A percentile compares a stretch with the other conserved stretches of the same genome.
These are phyloP conservation scores for Drosophila pegasa DNA, from an alignment of 2,888 invertebrate genomes.

Conservation along the genomic window DNA sequence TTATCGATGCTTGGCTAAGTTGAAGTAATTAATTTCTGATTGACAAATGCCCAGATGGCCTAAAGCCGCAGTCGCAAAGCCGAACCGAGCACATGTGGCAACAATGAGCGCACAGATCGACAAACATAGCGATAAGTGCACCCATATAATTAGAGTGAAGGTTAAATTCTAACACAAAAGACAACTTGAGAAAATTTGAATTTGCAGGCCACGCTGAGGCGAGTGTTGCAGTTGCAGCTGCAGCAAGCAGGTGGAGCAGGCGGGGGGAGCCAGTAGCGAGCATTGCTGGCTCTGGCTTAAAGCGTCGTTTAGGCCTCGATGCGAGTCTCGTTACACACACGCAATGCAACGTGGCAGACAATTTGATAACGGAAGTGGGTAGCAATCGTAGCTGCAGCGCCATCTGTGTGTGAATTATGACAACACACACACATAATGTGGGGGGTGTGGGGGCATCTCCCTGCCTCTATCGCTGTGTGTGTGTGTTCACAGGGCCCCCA, in stretches of 20 bases:
- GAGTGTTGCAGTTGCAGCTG: slow-evolving; percentile 38
- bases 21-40: slow-evolving; percentile 16
- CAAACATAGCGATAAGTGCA: slow-evolving; percentile 14
- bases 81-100: slow-evolving; percentile 30
- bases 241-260: background rate
- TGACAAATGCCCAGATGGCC: slow-evolving; percentile 16
- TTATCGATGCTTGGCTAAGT: background rate
- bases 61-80: background rate
- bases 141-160: slow-evolving; percentile 48
- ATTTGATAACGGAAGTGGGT: slow-evolving; percentile 62
- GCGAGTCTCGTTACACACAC: slow-evolving; percentile 64
- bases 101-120: slow-evolving; percentile 29
- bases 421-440: slow-evolving; percentile 13
- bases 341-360: slow-evolving; percentile 54
- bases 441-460: no score
- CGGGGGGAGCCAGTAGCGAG: background rate
- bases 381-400: slow-evolving; percentile 44
- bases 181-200: slow-evolving; percentile 46
- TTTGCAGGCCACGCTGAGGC: slow-evolving; percentile 28
- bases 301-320: slow-evolving; percentile 62
- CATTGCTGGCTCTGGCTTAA: slow-evolving; percentile 12
- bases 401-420: slow-evolving; percentile 58
- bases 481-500: slow-evolving; percentile 61
- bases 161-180: slow-evolving; percentile 26
- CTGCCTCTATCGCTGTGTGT: slow-evolving; percentile 18